A percentile compares a stretch with the other conserved stretches of the same genome.
Conservation (phyloP, 2,113 vertebrate species). For the mouse (Mus musculus) region GRCm39 chr6:49005001-49005500, state of each 20-base stretch:
- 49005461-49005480: not conserved
- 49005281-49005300: not conserved
- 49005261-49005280: not conserved
- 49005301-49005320: not conserved
- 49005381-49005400: not conserved
- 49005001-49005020: not conserved
- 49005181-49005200: not conserved
- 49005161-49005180: not conserved
- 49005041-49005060: not conserved
- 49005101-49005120: not conserved
- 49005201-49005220: not conserved
- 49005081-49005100: not conserved
- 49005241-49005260: slow-evolving; percentile 7
- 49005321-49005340: not conserved
- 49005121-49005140: not conserved
- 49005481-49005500: not conserved
- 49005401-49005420: not conserved
- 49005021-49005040: not conserved
- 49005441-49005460: not conserved
- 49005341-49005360: not conserved
- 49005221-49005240: not conserved
- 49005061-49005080: not conserved
- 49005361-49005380: not conserved
- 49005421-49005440: not conserved
- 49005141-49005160: slow-evolving; percentile 25